Evolutionary conservation across 2,888 invertebrate species (phyloP), one percentile per base, ranked within the genome.

Genomic region (Acronicta psi): DNA sequence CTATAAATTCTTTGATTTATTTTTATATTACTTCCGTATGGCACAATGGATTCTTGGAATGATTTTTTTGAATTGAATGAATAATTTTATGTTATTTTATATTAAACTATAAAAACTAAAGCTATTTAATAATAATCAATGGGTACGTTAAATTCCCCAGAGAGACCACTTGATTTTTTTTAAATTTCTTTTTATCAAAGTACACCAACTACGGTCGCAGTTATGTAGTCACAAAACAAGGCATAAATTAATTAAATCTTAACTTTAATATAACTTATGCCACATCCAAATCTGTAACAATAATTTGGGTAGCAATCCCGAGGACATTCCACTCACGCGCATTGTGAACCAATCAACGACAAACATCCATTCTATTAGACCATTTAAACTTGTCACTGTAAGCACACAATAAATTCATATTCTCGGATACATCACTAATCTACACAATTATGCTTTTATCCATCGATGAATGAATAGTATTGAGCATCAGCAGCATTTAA

Each of bases 271-370:
- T 37, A 38, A 25, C 14, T 51, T 54, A 50, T 45, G 14, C 6
- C 23, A 41, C 29, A 47, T 36, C 53, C 31, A 55, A 75, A 69
- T 59, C 50, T 58, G 47, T 65, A 57, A 56, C 50, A 61, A 63
- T 60, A 40, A 68, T 72, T 64, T 69, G 61, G 63, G 52, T 69
- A 64, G 58, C 67, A 59, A 70, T 66, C 59, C 59, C 59, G 54
- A 54, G 67, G 60, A 61, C 45, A 73, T 68, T 63, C 60, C 75
- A 84, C 86, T 88, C 88, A 76, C 64, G 83, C 88, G 87, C 90
- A 91, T 92, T 93, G 92, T 92, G 76, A 82, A 79, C 79, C 92
- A 92, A 93, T 93, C 91, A 84, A 85, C 80, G 73, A 77, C 76
- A 79, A 84, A 85, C 85, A 82, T 89, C 86, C 74, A 75, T 77